Percentiles rank a stretch among this genome's conserved stretches.
Conservation (phyloP, 2,797 vertebrate genomes). For the Molossus molossus region DNA sequence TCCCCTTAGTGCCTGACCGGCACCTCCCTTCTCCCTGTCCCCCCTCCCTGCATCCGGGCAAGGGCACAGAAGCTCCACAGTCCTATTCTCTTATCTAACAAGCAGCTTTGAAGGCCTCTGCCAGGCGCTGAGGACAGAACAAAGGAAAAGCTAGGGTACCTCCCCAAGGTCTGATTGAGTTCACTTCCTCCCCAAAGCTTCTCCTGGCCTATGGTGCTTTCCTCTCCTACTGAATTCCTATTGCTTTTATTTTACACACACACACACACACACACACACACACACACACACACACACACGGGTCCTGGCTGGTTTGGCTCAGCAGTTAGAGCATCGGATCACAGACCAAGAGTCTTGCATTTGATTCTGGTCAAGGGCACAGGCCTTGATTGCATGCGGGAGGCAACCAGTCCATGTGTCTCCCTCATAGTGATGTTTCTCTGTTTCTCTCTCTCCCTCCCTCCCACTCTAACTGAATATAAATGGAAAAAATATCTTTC, state of each 20-base stretch:
- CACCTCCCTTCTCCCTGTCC: neutral
- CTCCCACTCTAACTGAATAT: no score
- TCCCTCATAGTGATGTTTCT: no score
- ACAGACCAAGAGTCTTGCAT: no score
- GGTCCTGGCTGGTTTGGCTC: neutral
- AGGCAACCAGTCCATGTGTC: no score
- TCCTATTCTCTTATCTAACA: neutral
- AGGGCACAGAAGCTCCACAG: neutral
- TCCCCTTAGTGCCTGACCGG: neutral
- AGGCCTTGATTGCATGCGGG: no score
- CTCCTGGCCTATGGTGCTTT: neutral
- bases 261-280: neutral
- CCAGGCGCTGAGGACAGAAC: neutral
- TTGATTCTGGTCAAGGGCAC: no score
- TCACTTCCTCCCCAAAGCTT: neutral
- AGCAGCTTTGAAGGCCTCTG: conserved; percentile 12
- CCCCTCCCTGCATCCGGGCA: accelerated
- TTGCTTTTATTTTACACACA: neutral
- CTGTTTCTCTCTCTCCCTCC: no score
- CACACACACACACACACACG: neutral
- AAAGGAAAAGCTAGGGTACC: neutral
- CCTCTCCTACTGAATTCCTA: neutral
- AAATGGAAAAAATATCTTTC: no score
- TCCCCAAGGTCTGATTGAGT: neutral
- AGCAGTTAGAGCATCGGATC: no score